Evolutionary conservation across 2,113 vertebrate genomes (phyloP), one percentile per base, ranked within the genome.

Genomic region (Fregata magnificens): DNA sequence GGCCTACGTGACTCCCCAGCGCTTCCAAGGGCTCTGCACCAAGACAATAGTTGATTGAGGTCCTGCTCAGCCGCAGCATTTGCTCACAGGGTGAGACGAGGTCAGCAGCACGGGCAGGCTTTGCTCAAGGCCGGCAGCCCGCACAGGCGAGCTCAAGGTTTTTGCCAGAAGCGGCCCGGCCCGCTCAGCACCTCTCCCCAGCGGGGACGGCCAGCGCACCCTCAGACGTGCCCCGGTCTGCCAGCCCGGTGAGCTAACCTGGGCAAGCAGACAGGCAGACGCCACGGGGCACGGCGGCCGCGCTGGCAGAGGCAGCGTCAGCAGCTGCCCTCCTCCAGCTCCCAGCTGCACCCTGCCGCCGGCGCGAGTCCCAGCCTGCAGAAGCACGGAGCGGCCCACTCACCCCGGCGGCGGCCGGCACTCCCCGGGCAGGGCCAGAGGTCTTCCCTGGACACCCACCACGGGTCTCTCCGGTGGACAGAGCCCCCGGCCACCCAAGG

Each of bases 11-110:
- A 95, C 94, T 66, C 24, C 82, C 86, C 36, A 6, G 66, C 1
- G 0, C 40, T 59, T 6, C 16, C 45, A 24, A 77, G 73, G 82
- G 66, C 91, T 89, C 93, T 40, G 86, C 72, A 72, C 65, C 91
- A 16, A 71, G 79, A 97, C 96, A 97, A 97, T 96, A 45, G 78
- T 11, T 38, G 5, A 97, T 94, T 96, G 97, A 97, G 49, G 93
- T 36, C 78, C 66, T 4, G 62, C 90, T 92, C 71, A 20, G 80
- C 38, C 32, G 11, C 53, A 8, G 71, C 32, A 12, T 8, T 44
- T 3, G 45, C 59, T 73, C 19, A 9, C 0, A 0, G 94, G 95
- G 95, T 96, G 89, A 97, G 59, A 61, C 45, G 36, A 96, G 94
- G 96, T 88, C 95, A 96, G 92, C 66, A 24, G 56, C 66, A 56